Percentiles rank a stretch among this genome's conserved stretches.
Conservation (phyloP, 2,113 vertebrate genomes). For the Sinosuthora webbiana region DNA sequence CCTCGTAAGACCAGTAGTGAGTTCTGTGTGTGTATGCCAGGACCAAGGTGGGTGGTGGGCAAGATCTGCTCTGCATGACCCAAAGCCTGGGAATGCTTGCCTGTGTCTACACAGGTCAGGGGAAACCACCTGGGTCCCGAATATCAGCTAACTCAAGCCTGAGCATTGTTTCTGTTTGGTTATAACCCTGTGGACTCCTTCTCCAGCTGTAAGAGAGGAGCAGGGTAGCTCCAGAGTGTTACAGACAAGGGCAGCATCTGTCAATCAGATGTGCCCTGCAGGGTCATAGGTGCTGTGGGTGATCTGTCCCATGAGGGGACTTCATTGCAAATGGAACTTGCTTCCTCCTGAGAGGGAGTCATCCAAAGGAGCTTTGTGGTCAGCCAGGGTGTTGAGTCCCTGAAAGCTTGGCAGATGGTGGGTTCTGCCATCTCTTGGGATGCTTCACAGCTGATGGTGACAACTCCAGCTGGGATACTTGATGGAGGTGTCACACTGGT, state of each 20-base stretch:
- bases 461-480: background rate
- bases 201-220: background rate
- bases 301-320: background rate
- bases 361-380: background rate
- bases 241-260: background rate
- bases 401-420: background rate
- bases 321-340: background rate
- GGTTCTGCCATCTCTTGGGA: background rate
- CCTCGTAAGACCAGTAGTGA: accelerated
- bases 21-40: background rate
- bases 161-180: background rate
- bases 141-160: background rate
- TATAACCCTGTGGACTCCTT: background rate
- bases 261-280: background rate
- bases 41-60: background rate
- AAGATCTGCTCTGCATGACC: background rate
- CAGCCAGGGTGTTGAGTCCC: background rate
- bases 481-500: background rate
- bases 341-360: background rate
- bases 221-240: background rate
- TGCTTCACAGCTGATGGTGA: background rate
- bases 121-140: background rate
- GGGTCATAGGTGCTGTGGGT: background rate
- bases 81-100: background rate
- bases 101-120: background rate